Conservation (phyloP, 2,888 invertebrate species). For the Conchocele bisecta region DNA sequence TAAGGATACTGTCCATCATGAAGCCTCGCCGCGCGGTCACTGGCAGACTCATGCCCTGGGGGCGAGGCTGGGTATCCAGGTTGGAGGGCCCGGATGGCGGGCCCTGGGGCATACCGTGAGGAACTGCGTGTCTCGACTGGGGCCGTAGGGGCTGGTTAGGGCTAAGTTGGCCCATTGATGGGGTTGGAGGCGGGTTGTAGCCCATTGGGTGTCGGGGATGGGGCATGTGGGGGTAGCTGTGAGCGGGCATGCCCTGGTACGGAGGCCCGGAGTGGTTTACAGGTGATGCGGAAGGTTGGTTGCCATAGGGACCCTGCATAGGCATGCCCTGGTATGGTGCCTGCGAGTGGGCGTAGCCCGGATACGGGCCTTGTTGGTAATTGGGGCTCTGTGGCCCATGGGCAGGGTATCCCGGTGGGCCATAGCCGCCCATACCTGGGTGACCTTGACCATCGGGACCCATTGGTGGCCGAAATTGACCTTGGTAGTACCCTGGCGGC, state of each 20-base stretch:
- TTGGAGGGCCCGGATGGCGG: conserved; percentile 15
- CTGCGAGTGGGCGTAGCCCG: neutral
- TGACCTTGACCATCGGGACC: conserved; percentile 8
- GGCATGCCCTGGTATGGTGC: conserved; percentile 9
- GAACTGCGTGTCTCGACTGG: conserved; percentile 17
- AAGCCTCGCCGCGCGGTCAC: conserved; percentile 46
- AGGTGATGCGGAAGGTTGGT: too few species aligned
- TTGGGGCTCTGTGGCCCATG: conserved; percentile 16
- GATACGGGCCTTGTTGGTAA: conserved; percentile 32
- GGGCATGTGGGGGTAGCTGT: conserved; percentile 38
- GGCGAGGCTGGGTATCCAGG: neutral
- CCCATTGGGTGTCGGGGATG: conserved; percentile 9
- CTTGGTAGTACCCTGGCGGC: conserved; percentile 35
- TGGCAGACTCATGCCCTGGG: conserved; percentile 4
- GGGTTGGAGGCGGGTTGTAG: neutral
- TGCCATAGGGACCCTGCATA: conserved; percentile 28
- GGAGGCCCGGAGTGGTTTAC: too few species aligned
- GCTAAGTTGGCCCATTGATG: conserved; percentile 18
- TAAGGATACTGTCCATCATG: conserved; percentile 62
- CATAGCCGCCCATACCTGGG: conserved; percentile 10
- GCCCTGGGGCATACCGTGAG: conserved; percentile 14
- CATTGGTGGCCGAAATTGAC: conserved; percentile 34
- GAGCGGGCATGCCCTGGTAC: neutral
- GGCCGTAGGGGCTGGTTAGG: conserved; percentile 27
- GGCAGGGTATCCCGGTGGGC: neutral